phyloP scores from a whole-genome alignment of 2,888 invertebrate genomes.

The Nymphalis urticae region DNA sequence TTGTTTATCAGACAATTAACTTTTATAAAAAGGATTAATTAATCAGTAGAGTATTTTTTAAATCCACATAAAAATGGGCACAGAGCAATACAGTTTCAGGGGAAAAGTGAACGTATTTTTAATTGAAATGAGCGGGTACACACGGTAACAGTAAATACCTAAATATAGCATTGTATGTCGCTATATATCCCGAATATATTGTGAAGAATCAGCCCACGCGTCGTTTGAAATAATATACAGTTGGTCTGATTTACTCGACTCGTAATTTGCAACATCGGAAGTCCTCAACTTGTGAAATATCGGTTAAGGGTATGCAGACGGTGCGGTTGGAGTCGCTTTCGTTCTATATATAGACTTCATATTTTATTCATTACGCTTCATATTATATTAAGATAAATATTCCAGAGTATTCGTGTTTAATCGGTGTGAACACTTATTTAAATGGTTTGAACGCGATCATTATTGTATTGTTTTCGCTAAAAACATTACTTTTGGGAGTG shows the following conservation, averaged over 20 bases:
- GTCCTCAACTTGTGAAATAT: constrained; percentile 47
- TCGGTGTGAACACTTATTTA: not conserved
- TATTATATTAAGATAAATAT: not conserved
- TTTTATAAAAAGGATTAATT: too few relatives aligned
- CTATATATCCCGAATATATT: not conserved
- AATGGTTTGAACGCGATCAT: not conserved
- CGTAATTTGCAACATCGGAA: constrained; percentile 64
- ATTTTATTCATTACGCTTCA: constrained; percentile 14
- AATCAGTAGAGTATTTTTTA: too few relatives aligned
- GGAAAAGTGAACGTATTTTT: too few relatives aligned
- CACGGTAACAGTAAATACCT: not conserved
- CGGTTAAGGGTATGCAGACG: constrained; percentile 40
- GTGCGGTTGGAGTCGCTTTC: not conserved
- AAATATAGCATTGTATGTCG: not conserved
- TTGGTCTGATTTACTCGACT: constrained; percentile 57
- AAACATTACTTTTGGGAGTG: too few relatives aligned
- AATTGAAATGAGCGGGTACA: not conserved
- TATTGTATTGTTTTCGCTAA: not conserved
- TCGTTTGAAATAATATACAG: constrained; percentile 49
- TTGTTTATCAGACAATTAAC: too few relatives aligned
- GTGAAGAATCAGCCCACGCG: not conserved
- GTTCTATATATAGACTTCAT: constrained; percentile 21
- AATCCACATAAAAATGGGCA: too few relatives aligned
- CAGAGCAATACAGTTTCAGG: too few relatives aligned
- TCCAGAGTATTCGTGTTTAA: not conserved